phyloP scores from a whole-genome alignment of 2,113 vertebrate species.

The Cyphomyrus plagiostoma region DNA sequence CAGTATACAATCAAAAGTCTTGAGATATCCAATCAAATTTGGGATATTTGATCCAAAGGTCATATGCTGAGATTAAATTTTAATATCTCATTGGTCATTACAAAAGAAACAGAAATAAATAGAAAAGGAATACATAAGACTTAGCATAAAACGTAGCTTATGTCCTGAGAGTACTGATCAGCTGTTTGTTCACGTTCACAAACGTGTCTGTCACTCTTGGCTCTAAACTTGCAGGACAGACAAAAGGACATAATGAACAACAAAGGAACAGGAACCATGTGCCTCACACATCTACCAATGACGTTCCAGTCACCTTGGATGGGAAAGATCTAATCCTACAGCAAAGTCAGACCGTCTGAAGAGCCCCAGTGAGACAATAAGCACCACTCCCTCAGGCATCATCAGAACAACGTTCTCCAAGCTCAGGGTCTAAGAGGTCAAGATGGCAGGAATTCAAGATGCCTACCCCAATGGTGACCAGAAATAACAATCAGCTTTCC shows the following conservation, averaged over 20 bases:
- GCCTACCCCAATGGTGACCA: neutral
- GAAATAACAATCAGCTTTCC: neutral
- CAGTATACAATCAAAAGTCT: neutral
- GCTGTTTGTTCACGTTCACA: neutral
- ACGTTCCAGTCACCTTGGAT: neutral
- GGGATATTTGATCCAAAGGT: neutral
- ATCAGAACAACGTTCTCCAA: neutral
- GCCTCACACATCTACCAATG: neutral
- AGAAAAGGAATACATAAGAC: neutral
- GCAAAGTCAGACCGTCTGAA: neutral
- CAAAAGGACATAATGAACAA: neutral
- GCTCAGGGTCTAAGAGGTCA: neutral
- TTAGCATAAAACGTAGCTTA: neutral
- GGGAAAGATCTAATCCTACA: neutral
- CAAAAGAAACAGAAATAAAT: neutral
- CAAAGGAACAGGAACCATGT: neutral
- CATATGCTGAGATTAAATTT: neutral
- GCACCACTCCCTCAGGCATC: too few species aligned
- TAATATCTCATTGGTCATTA: neutral
- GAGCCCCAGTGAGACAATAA: neutral
- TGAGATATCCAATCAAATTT: neutral
- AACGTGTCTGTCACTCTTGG: neutral
- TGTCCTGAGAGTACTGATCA: neutral
- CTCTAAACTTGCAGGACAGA: neutral
- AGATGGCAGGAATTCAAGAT: neutral